Conservation (phyloP, 2,888 invertebrate species). For the Chrysina gloriosa region DNA sequence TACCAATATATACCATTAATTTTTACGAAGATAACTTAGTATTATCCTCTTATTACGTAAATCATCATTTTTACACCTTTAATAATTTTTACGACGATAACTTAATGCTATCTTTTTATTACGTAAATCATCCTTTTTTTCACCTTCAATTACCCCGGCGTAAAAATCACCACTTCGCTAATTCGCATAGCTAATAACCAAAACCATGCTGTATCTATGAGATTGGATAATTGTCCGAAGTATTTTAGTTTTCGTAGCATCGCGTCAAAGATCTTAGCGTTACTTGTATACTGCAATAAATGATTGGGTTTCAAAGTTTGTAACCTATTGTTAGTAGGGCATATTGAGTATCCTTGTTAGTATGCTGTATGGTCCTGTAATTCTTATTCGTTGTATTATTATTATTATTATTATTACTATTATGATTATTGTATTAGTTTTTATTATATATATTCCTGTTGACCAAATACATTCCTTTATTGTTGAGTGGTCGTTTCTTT, state of each 20-base stretch:
- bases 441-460: conserved; percentile 27
- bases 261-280: background rate
- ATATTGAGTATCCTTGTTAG: too few relatives aligned
- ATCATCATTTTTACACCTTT: too few relatives aligned
- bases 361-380: background rate
- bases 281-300: conserved; percentile 26
- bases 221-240: conserved; percentile 30
- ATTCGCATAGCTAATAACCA: background rate
- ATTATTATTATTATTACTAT: conserved; percentile 23
- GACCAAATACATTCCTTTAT: conserved; percentile 40
- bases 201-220: conserved; percentile 30
- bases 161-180: background rate
- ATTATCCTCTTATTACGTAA: too few relatives aligned
- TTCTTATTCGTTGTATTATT: background rate
- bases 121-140: background rate
- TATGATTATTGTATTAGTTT: background rate
- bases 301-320: background rate
- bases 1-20: background rate
- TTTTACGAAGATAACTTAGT: too few relatives aligned
- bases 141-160: background rate
- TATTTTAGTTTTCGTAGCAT: conserved; percentile 23
- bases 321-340: too few relatives aligned
- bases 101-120: too few relatives aligned
- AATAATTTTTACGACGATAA: too few relatives aligned
- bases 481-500: conserved; percentile 17